Evolutionary conservation across 2,113 vertebrate species (phyloP), one percentile per base, ranked within the genome.

Genomic region (Colaptes auratus): DNA sequence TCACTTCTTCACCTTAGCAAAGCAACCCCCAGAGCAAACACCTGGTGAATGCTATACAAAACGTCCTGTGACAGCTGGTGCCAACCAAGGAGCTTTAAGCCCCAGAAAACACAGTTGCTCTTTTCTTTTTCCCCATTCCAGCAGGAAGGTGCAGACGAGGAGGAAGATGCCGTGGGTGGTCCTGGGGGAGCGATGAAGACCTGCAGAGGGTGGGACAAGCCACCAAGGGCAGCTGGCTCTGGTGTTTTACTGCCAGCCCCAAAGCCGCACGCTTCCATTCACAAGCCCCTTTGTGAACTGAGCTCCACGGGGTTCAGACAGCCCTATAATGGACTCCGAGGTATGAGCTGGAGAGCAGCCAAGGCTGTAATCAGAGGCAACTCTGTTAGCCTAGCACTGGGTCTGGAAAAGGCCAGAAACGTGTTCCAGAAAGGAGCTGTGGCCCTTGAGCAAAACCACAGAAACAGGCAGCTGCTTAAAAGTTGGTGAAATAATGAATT

Each of bases 51-150:
- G 2, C 44, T 31, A 5, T 5, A 35, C 20, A 42, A 60, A 70
- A 11, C 0, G 1, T 28, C 13, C 25, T 9, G n/a, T 15, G 11
- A 14, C 2, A 21, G 42, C 44, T 31, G 20, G n/a, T 1, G 4
- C 9, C 20, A 9, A 20, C 5, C 60, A 67, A 21, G 46, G 18
- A 90, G 30, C 7, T 21, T 69, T 35, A 56, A 78, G 24, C 15
- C 19, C 31, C 42, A 23, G 20, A 73, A 74, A 72, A 44, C 11
- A n/a, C 16, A 50, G 6, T 31, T 21, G 6, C 46, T 17, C 18
- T 33, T 36, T 50, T 28, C 9, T 36, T 46, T 53, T 30, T 4
- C 15, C 8, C 5, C 19, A 20, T 15, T 6, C 23, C 42, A 48
- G n/a, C 0, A 0, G 14, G 19, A 64, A 56, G 25, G 6, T 12